Conservation (phyloP, 2,888 invertebrate genomes). For the Nephrotoma appendiculata region DNA sequence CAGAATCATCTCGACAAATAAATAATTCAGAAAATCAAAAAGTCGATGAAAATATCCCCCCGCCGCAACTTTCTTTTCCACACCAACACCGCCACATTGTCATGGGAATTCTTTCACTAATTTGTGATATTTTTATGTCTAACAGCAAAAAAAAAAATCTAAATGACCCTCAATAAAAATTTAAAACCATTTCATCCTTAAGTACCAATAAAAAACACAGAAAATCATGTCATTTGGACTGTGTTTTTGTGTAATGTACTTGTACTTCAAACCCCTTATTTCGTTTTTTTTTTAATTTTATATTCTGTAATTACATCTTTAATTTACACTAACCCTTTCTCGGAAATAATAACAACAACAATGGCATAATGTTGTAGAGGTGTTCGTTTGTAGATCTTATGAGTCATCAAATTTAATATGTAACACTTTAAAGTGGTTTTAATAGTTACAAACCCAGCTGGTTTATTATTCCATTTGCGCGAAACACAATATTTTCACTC, state of each 20-base stretch:
- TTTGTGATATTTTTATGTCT: neutral
- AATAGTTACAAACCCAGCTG: neutral
- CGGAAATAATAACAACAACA: neutral
- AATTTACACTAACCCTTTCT: neutral
- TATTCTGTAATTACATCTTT: neutral
- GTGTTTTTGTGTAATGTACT: neutral
- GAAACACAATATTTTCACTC: neutral
- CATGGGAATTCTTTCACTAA: neutral
- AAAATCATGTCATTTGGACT: neutral
- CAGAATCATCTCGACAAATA: neutral
- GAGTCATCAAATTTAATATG: neutral
- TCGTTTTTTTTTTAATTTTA: neutral
- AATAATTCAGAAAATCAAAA: neutral
- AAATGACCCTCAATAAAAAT: neutral
- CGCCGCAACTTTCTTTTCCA: neutral
- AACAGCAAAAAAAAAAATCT: neutral
- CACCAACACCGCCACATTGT: neutral
- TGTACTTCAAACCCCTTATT: neutral
- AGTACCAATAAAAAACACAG: neutral
- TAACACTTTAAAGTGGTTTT: neutral
- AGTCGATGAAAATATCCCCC: neutral
- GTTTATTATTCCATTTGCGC: neutral
- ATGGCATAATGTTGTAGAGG: neutral
- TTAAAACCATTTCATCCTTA: neutral
- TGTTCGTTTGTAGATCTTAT: neutral